Evolutionary conservation across 2,113 vertebrate species (phyloP).

Genomic region (Hyaena hyaena): DNA sequence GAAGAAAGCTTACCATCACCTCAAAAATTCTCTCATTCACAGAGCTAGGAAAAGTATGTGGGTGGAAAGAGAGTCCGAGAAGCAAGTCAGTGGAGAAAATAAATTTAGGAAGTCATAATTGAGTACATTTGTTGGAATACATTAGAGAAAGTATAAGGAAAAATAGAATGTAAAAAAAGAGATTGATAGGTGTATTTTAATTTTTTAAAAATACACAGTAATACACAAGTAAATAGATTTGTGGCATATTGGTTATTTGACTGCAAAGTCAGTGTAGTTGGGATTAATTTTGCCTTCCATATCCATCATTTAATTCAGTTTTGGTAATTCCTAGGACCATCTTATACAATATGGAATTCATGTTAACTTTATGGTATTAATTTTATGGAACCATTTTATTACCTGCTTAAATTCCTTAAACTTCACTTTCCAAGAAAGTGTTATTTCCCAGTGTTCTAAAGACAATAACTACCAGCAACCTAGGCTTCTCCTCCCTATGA

Average conservation of each 20-base stretch:
- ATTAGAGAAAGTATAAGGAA: neutral
- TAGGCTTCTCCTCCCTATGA: neutral
- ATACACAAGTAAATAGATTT: neutral
- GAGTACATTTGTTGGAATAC: neutral
- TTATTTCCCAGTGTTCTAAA: conserved; percentile 5
- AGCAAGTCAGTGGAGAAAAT: neutral
- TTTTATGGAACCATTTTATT: neutral
- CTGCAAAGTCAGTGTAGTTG: neutral
- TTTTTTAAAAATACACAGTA: neutral
- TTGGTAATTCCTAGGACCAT: neutral
- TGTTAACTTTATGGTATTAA: neutral
- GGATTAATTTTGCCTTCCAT: neutral
- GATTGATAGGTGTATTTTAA: neutral
- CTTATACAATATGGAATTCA: neutral
- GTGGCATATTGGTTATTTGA: neutral
- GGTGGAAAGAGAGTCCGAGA: neutral
- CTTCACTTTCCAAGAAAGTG: neutral
- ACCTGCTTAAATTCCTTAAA: neutral
- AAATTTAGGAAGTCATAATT: neutral
- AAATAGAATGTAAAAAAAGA: neutral
- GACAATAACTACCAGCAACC: neutral
- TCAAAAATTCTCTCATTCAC: neutral
- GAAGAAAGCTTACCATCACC: neutral
- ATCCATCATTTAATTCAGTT: neutral
- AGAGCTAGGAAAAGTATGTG: neutral